phyloP scores from a whole-genome alignment of 2,797 vertebrate species.

The Etheostoma perlongum region DNA sequence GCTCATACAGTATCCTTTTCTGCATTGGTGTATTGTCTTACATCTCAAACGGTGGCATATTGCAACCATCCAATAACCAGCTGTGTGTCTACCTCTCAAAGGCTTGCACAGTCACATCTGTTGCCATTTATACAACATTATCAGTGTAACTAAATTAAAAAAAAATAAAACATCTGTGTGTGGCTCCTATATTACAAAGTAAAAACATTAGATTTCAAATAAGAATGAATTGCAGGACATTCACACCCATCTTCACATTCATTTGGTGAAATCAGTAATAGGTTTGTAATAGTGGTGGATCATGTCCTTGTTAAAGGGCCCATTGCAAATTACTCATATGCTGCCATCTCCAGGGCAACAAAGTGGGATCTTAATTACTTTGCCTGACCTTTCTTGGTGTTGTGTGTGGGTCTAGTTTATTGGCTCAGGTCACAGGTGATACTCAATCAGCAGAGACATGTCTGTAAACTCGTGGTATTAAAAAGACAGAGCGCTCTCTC shows the following conservation, averaged over 20 bases:
- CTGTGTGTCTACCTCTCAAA: conserved; percentile 44
- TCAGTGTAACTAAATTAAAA: conserved; percentile 68
- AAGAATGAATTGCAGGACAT: conserved; percentile 3
- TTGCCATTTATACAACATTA: conserved; percentile 43
- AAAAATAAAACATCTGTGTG: conserved; percentile 50
- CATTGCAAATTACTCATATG: conserved; percentile 16
- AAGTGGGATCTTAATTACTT: not conserved
- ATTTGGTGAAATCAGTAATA: conserved; percentile 16
- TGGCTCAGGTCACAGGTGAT: no score
- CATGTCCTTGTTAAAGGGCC: conserved; percentile 6
- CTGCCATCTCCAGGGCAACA: conserved; percentile 33
- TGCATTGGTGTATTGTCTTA: conserved; percentile 36
- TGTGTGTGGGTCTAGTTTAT: no score
- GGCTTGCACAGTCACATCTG: conserved; percentile 27
- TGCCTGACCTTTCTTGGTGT: no score
- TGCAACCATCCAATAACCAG: conserved; percentile 23
- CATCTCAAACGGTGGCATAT: conserved; percentile 39
- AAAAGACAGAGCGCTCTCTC: no score
- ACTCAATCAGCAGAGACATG: no score
- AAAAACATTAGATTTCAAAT: conserved; percentile 18
- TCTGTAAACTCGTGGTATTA: no score
- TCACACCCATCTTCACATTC: conserved; percentile 4
- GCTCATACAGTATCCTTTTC: conserved; percentile 15
- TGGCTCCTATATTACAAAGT: conserved; percentile 26
- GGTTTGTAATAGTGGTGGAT: conserved; percentile 17